These are phyloP conservation scores for Tinamus guttatus DNA, from an alignment of 2,113 vertebrate species.

Conservation along the genomic window DNA sequence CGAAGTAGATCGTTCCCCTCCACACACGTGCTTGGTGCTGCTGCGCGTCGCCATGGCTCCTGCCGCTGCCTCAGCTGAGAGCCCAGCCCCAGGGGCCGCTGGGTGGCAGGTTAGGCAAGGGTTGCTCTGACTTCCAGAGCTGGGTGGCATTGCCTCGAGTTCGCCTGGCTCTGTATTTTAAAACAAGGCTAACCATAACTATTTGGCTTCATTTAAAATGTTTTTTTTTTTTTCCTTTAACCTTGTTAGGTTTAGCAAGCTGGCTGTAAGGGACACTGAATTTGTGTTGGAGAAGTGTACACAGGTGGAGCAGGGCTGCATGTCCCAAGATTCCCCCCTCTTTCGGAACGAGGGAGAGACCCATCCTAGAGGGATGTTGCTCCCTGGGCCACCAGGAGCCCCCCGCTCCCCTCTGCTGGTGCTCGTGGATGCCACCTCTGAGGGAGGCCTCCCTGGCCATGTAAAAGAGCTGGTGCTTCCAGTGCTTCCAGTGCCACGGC, in stretches of 20 bases:
- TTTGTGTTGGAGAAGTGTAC: background rate
- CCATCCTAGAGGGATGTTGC: background rate
- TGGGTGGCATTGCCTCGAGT: background rate
- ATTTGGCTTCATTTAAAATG: background rate
- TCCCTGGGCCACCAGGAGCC: background rate
- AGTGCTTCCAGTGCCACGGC: too few species aligned
- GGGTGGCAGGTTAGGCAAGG: background rate
- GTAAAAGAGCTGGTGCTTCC: background rate
- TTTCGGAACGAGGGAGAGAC: background rate
- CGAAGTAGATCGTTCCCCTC: constrained; percentile 80
- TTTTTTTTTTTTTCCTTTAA: background rate
- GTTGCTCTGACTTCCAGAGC: background rate
- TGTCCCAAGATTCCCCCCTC: background rate
- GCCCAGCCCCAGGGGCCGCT: background rate
- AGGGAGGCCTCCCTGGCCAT: too few species aligned
- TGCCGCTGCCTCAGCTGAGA: background rate
- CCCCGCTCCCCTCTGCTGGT: background rate
- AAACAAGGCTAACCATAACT: background rate
- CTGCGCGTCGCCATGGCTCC: accelerated
- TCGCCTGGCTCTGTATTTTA: background rate
- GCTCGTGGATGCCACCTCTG: background rate
- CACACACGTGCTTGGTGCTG: background rate
- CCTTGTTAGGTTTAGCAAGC: background rate
- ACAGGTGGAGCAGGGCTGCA: background rate
- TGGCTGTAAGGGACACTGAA: background rate